A percentile compares a stretch with the other conserved stretches of the same genome.
phyloP scores from a whole-genome alignment of 2,113 vertebrate species.

The Xenopus borealis region DNA sequence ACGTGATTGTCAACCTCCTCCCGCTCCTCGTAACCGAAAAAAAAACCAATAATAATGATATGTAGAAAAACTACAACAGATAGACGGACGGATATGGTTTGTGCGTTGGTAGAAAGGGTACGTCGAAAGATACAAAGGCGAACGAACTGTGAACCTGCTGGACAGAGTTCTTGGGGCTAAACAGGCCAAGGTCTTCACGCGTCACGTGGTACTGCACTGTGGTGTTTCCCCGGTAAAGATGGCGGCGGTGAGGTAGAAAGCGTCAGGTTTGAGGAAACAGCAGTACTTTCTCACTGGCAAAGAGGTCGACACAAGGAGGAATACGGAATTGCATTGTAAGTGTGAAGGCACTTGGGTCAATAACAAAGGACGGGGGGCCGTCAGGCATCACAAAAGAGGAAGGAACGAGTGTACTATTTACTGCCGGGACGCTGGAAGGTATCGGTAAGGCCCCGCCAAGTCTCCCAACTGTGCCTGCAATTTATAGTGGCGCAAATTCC shows the following conservation, averaged over 20 bases:
- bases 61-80: not conserved
- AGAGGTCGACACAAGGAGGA: conserved; percentile 2
- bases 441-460: no score
- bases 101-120: not conserved
- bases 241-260: conserved; percentile 83
- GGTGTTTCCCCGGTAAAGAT: conserved; percentile 78
- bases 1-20: conserved; percentile 50
- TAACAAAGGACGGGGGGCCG: conserved; percentile 29
- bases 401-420: no score
- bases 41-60: conserved; percentile 30
- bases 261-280: conserved; percentile 62
- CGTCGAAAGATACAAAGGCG: not conserved
- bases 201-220: conserved; percentile 81
- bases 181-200: conserved; percentile 8
- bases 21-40: conserved; percentile 40
- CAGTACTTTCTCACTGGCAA: conserved; percentile 4
- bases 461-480: no score
- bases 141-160: not conserved
- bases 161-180: conserved; percentile 26
- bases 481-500: no score
- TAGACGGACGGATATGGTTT: not conserved
- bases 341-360: conserved; percentile 32
- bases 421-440: no score
- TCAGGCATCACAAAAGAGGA: no score
- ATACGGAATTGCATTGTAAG: conserved; percentile 48